Conservation (phyloP, 1,140 invertebrate species). For the Lucilia sericata region DNA sequence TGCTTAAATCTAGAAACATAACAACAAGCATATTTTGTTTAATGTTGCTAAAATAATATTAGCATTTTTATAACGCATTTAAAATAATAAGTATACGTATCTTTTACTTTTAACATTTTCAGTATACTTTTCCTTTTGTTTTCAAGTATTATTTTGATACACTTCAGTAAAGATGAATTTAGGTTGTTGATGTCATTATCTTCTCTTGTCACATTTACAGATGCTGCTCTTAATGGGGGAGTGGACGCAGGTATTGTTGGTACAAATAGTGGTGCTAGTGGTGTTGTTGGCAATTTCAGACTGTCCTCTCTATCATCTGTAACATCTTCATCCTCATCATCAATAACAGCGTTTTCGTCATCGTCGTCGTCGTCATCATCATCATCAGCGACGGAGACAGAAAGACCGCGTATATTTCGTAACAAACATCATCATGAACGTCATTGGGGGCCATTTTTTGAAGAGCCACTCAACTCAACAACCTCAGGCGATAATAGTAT, state of each 20-base stretch:
- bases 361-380: conserved; percentile 6
- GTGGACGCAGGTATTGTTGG: not conserved
- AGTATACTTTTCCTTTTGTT: not conserved
- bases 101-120: not conserved
- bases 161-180: not conserved
- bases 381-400: conserved; percentile 74
- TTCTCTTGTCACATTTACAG: conserved; percentile 15
- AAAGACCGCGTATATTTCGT: conserved; percentile 71
- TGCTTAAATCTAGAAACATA: not conserved
- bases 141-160: not conserved
- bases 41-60: conserved; percentile 25
- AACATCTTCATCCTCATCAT: conserved; percentile 8
- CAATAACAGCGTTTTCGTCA: not conserved
- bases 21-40: conserved; percentile 28
- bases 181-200: conserved; percentile 35
- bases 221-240: conserved; percentile 35
- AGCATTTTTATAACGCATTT: conserved; percentile 39
- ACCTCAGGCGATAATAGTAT: conserved; percentile 70
- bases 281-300: conserved; percentile 22
- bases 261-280: conserved; percentile 10
- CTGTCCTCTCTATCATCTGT: conserved; percentile 18
- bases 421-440: conserved; percentile 72
- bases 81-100: conserved; percentile 31
- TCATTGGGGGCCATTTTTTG: conserved; percentile 82
- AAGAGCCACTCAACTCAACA: conserved; percentile 70